These are phyloP conservation scores for Platyscapa corneri DNA, from an alignment of 1,140 invertebrate species.

Conservation along the genomic window DNA sequence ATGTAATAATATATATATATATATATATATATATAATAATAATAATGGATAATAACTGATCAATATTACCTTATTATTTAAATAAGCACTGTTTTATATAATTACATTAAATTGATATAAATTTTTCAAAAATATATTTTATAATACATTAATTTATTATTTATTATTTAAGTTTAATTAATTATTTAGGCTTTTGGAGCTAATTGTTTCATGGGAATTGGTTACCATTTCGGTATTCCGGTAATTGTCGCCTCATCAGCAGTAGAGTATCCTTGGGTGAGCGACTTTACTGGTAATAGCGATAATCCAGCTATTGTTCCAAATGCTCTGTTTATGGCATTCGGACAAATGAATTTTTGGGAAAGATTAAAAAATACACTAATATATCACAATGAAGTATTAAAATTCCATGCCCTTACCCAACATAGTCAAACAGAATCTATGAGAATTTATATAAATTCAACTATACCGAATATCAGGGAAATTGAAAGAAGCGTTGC, in stretches of 20 bases:
- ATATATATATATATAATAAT: too few species aligned
- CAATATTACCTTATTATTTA: too few species aligned
- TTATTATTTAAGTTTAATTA: too few species aligned
- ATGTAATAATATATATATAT: too few species aligned
- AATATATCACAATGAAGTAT: conserved; percentile 36
- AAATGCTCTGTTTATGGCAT: conserved; percentile 76
- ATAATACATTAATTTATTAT: neutral
- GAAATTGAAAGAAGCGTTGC: conserved; percentile 72
- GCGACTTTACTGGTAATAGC: conserved; percentile 77
- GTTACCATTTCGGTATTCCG: conserved; percentile 76
- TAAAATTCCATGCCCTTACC: conserved; percentile 47
- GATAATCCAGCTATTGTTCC: conserved; percentile 78
- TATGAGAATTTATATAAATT: conserved; percentile 75
- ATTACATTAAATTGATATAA: too few species aligned
- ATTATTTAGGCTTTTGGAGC: conserved; percentile 54
- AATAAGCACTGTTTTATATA: too few species aligned
- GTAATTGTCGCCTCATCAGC: conserved; percentile 77
- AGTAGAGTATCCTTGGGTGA: conserved; percentile 78
- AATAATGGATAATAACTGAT: too few species aligned
- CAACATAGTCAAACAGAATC: conserved; percentile 59
- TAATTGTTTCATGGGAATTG: conserved; percentile 75
- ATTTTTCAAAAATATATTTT: too few species aligned
- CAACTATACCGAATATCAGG: conserved; percentile 76
- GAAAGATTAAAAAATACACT: conserved; percentile 61
- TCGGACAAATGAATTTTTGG: conserved; percentile 56